Conservation (phyloP, 1,140 invertebrate genomes). For the Aphelinus atriplicis region DNA sequence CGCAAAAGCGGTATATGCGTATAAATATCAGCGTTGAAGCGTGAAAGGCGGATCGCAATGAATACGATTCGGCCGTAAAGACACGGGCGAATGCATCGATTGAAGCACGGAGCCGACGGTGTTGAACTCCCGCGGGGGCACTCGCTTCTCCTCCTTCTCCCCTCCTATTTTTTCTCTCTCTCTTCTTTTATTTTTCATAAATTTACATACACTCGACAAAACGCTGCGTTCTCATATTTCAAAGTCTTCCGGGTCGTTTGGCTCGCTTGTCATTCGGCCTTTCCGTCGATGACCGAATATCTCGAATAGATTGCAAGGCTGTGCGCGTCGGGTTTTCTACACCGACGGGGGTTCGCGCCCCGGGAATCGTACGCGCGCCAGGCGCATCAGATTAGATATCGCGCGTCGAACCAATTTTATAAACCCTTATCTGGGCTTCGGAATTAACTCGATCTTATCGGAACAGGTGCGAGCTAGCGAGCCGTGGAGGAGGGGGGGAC, state of each 20-base stretch:
- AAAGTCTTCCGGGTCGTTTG: constrained; percentile 53
- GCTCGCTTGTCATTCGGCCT: constrained; percentile 55
- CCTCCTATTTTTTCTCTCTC: constrained; percentile 16
- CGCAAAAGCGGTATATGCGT: too few species aligned
- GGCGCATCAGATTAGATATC: constrained; percentile 18
- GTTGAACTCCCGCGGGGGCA: not conserved
- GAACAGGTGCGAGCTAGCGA: too few species aligned
- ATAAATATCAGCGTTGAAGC: too few species aligned
- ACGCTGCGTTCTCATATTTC: constrained; percentile 39
- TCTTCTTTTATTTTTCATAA: constrained; percentile 12
- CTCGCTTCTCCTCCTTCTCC: not conserved
- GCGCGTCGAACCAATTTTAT: constrained; percentile 22
- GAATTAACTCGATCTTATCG: not conserved
- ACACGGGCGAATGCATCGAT: too few species aligned
- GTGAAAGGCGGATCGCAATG: too few species aligned
- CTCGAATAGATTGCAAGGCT: constrained; percentile 49
- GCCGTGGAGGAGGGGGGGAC: not conserved
- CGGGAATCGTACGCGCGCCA: constrained; percentile 24
- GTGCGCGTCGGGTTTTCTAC: not conserved
- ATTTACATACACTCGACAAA: constrained; percentile 24
- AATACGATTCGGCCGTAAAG: too few species aligned
- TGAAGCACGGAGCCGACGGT: too few species aligned
- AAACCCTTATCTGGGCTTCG: not conserved
- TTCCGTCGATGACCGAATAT: constrained; percentile 50
- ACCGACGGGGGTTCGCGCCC: constrained; percentile 26